These are phyloP conservation scores for Lasioglossum albipes DNA, from an alignment of 1,140 invertebrate genomes.

Conservation along the genomic window DNA sequence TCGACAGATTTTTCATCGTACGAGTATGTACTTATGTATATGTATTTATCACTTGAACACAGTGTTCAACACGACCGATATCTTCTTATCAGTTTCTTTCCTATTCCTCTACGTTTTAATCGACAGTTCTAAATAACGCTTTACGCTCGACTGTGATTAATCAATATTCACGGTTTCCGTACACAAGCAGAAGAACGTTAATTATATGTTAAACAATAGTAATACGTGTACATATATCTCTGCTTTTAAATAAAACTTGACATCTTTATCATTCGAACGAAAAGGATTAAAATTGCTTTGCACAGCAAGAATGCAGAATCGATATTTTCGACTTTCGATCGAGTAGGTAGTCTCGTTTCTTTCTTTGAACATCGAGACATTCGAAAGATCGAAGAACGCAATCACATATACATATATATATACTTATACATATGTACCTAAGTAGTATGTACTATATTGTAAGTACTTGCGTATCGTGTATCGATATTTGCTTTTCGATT, in stretches of 20 bases:
- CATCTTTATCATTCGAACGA: not conserved
- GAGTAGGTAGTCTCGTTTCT: not conserved
- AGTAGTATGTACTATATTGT: too few relatives aligned
- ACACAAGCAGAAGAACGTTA: not conserved
- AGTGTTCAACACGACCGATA: too few relatives aligned
- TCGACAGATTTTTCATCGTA: not conserved
- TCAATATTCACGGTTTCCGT: not conserved
- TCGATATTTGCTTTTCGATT: slow-evolving; percentile 33
- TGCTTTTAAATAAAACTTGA: not conserved
- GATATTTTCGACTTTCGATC: not conserved
- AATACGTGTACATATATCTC: not conserved
- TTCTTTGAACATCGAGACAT: not conserved
- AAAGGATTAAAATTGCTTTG: too few relatives aligned
- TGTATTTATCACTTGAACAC: too few relatives aligned
- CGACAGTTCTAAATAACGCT: not conserved
- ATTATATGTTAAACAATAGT: not conserved
- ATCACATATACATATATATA: too few relatives aligned
- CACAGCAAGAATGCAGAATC: not conserved
- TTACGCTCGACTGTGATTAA: not conserved
- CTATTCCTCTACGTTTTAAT: not conserved
- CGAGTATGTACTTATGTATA: not conserved
- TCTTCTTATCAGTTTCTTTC: not conserved
- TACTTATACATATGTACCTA: too few relatives aligned
- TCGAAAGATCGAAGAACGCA: not conserved
- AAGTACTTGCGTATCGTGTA: not conserved